Percentiles rank a stretch among this genome's conserved stretches.
Evolutionary conservation across 2,888 invertebrate species (phyloP).

Genomic region (Hypselothyrea guttata): DNA sequence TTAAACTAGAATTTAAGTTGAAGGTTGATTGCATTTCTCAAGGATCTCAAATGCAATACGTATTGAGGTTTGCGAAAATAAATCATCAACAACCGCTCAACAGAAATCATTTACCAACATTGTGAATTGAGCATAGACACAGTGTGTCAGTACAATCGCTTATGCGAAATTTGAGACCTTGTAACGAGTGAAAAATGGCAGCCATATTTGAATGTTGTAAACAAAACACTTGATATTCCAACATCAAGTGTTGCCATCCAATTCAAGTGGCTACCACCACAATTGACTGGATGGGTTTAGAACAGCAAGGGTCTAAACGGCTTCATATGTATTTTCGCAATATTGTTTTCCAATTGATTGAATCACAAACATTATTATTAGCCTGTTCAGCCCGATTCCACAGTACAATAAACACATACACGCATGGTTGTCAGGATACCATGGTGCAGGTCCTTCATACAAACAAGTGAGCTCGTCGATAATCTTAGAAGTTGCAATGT

Average conservation of each 20-base stretch:
- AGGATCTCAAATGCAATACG: slow-evolving; percentile 24
- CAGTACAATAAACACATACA: neutral
- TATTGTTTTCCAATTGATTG: slow-evolving; percentile 66
- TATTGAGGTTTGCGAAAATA: slow-evolving; percentile 23
- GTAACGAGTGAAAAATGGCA: too few relatives aligned
- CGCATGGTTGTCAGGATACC: neutral
- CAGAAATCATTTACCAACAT: slow-evolving; percentile 30
- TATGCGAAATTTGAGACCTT: too few relatives aligned
- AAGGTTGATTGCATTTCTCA: slow-evolving; percentile 28
- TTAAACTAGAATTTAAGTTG: slow-evolving; percentile 18
- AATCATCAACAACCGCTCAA: slow-evolving; percentile 21
- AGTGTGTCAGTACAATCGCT: neutral
- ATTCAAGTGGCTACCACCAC: too few relatives aligned
- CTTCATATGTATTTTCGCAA: slow-evolving; percentile 20
- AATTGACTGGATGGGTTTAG: too few relatives aligned
- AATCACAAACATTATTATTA: slow-evolving; percentile 63
- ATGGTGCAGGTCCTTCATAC: slow-evolving; percentile 21
- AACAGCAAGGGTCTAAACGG: too few relatives aligned
- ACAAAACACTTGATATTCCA: too few relatives aligned
- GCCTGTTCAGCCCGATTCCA: slow-evolving; percentile 34
- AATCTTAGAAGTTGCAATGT: slow-evolving; percentile 51
- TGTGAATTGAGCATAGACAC: slow-evolving; percentile 6
- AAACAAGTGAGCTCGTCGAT: slow-evolving; percentile 51
- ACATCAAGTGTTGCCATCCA: too few relatives aligned
- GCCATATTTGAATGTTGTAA: too few relatives aligned